These are phyloP conservation scores for Enteromius mattozi DNA, from an alignment of 2,797 vertebrate species.

Conservation along the genomic window DNA sequence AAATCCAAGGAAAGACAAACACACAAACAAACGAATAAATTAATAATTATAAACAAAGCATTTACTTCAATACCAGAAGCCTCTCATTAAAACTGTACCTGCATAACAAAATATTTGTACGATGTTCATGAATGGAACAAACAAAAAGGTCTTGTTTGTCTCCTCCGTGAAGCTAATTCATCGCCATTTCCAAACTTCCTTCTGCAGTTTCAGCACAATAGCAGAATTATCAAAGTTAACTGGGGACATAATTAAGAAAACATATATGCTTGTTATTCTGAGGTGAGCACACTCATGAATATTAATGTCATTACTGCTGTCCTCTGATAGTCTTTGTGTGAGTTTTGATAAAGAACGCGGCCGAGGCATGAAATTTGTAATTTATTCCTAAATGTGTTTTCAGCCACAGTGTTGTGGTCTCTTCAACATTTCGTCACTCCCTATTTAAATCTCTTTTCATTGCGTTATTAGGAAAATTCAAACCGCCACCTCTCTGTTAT, in stretches of 20 bases:
- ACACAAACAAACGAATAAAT: neutral
- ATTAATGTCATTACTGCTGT: slow-evolving; percentile 52
- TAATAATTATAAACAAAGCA: neutral
- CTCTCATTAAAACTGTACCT: slow-evolving; percentile 20
- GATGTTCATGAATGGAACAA: slow-evolving; percentile 8
- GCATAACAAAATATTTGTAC: neutral
- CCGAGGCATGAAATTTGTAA: slow-evolving; percentile 74
- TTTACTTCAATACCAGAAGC: neutral
- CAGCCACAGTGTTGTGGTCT: slow-evolving; percentile 65
- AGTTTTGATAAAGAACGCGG: slow-evolving; percentile 61
- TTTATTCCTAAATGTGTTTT: slow-evolving; percentile 70
- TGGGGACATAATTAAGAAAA: slow-evolving; percentile 51
- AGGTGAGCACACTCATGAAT: slow-evolving; percentile 59
- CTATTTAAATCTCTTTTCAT: slow-evolving; percentile 72
- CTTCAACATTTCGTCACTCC: slow-evolving; percentile 66
- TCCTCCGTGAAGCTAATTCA: neutral
- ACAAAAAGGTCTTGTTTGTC: neutral
- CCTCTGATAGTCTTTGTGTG: slow-evolving; percentile 59
- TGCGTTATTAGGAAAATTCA: slow-evolving; percentile 74
- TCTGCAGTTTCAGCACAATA: slow-evolving; percentile 31
- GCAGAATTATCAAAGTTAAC: slow-evolving; percentile 50
- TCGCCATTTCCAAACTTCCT: slow-evolving; percentile 11
- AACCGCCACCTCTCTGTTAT: slow-evolving; percentile 71
- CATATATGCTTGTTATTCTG: slow-evolving; percentile 56
- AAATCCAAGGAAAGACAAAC: neutral